Conservation (phyloP, 2,797 vertebrate genomes). For the Nyctibius grandis region DNA sequence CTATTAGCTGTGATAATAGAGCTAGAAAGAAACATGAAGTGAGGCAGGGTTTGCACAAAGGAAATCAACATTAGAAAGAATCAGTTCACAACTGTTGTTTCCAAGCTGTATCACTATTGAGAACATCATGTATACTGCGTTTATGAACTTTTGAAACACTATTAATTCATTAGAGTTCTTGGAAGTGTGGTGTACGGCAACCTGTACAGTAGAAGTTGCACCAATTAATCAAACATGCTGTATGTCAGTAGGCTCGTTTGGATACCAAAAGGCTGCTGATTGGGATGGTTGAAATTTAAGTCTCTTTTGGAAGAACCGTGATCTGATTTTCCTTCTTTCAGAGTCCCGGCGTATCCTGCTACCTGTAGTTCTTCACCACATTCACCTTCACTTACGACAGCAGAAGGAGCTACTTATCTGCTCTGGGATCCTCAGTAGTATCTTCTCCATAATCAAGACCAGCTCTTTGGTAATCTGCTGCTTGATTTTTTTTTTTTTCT, state of each 20-base stretch:
- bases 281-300: not conserved
- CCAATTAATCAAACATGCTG: not conserved
- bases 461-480: constrained; percentile 87
- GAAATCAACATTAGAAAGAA: not conserved
- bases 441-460: constrained; percentile 97
- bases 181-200: not conserved
- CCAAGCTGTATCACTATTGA: not conserved
- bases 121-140: not conserved
- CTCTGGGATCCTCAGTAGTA: constrained; percentile 96
- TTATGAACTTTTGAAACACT: not conserved
- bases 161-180: not conserved
- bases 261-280: not conserved
- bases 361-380: constrained; percentile 96
- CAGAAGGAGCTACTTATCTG: constrained; percentile 99
- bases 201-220: not conserved
- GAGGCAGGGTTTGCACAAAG: not conserved
- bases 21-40: not conserved
- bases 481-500: not conserved
- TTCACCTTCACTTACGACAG: constrained; percentile 96
- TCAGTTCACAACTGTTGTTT: not conserved
- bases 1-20: not conserved
- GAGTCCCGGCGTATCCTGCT: constrained; percentile 96
- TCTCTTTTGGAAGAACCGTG: not conserved
- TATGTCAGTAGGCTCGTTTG: not conserved
- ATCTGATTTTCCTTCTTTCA: constrained; percentile 62